Evolutionary conservation across 2,113 vertebrate genomes (phyloP).

Genomic region (Perca fluviatilis): DNA sequence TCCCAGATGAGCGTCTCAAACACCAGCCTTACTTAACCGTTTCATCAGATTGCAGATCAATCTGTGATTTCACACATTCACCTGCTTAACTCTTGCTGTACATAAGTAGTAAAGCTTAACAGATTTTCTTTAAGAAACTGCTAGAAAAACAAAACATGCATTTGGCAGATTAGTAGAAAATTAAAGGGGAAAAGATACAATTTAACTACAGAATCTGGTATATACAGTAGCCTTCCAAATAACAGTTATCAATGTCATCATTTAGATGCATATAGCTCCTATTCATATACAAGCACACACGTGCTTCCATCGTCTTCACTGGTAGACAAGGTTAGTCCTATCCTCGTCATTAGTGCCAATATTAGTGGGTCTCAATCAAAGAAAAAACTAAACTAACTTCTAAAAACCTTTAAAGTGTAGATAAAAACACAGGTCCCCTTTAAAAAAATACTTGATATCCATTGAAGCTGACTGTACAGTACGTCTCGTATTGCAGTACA

Average conservation of each 20-base stretch:
- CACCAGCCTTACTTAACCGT: slow-evolving; percentile 8
- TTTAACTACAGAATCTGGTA: slow-evolving; percentile 24
- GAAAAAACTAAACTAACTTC: slow-evolving; percentile 28
- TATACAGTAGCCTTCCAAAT: slow-evolving; percentile 44
- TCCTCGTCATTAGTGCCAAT: slow-evolving; percentile 43
- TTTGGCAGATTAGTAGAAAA: slow-evolving; percentile 50
- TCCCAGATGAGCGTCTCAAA: slow-evolving; percentile 32
- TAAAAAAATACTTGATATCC: slow-evolving; percentile 57
- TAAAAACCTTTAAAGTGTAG: slow-evolving; percentile 56
- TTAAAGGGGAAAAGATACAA: slow-evolving; percentile 33
- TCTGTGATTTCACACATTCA: slow-evolving; percentile 6
- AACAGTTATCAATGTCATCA: slow-evolving; percentile 29
- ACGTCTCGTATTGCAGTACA: slow-evolving; percentile 65
- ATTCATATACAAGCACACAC: slow-evolving; percentile 61
- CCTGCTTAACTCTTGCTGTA: slow-evolving; percentile 22
- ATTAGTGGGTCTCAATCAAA: slow-evolving; percentile 50
- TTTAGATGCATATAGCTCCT: slow-evolving; percentile 64
- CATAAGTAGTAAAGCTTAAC: slow-evolving; percentile 19
- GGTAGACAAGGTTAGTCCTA: slow-evolving; percentile 40
- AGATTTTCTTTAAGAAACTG: slow-evolving; percentile 4
- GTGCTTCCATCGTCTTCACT: slow-evolving; percentile 68
- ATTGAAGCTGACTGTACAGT: slow-evolving; percentile 68
- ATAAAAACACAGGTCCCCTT: slow-evolving; percentile 59
- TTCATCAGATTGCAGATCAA: slow-evolving; percentile 33
- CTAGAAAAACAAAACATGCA: slow-evolving; percentile 52